Conservation (phyloP, 2,888 invertebrate species). For the Drosophila maculinotata region DNA sequence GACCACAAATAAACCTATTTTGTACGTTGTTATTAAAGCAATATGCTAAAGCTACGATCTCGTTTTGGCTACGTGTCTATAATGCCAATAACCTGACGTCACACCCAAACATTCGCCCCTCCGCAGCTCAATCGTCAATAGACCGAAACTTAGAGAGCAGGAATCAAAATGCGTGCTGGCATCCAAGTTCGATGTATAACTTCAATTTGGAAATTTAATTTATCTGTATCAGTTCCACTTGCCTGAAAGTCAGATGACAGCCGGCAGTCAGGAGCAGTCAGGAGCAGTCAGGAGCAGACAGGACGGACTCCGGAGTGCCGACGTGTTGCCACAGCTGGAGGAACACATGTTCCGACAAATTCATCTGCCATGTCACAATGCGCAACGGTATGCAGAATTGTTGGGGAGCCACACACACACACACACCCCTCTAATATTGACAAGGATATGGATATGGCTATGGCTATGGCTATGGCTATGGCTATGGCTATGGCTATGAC, state of each 20-base stretch:
- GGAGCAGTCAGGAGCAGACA: conserved; percentile 4
- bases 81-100: conserved; percentile 67
- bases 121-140: conserved; percentile 27
- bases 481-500: conserved; percentile 17
- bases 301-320: conserved; percentile 5
- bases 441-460: conserved; percentile 36
- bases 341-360: conserved; percentile 79
- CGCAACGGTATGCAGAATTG: conserved; percentile 78
- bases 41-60: conserved; percentile 50
- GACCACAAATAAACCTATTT: conserved; percentile 75
- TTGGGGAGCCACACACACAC: conserved; percentile 8
- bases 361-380: conserved; percentile 81
- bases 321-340: conserved; percentile 59
- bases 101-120: conserved; percentile 3
- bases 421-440: conserved; percentile 35
- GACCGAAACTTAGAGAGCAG: conserved; percentile 47
- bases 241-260: conserved; percentile 27
- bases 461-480: conserved; percentile 20
- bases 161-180: conserved; percentile 77
- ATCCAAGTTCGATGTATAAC: conserved; percentile 62
- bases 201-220: conserved; percentile 69
- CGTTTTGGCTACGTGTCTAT: conserved; percentile 67
- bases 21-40: conserved; percentile 57
- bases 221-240: conserved; percentile 79
- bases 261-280: conserved; percentile 7